Evolutionary conservation across 2,113 vertebrate genomes (phyloP).

Genomic region (Gadus macrocephalus): DNA sequence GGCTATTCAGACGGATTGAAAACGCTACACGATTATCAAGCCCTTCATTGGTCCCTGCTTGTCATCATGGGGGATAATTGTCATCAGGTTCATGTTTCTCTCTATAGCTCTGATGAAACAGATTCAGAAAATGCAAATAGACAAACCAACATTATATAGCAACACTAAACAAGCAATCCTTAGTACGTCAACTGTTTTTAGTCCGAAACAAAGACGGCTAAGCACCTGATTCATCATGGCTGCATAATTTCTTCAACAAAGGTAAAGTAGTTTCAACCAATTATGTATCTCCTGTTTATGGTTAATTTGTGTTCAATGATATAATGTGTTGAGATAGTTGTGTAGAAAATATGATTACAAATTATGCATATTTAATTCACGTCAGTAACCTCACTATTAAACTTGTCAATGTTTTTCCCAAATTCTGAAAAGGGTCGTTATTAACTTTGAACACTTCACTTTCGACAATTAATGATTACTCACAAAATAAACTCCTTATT

Average conservation of each 20-base stretch:
- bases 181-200: not conserved
- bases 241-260: no score
- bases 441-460: not conserved
- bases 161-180: conserved; percentile 16
- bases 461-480: conserved; percentile 1
- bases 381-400: no score
- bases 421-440: not conserved
- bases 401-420: not conserved
- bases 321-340: no score
- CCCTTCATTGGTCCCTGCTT: conserved; percentile 51
- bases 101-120: conserved; percentile 34
- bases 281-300: no score
- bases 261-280: no score
- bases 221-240: no score
- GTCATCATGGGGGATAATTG: conserved; percentile 53
- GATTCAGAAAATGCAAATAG: conserved; percentile 36
- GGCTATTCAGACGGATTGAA: conserved; percentile 44
- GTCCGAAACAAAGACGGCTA: no score
- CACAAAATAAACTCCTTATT: not conserved
- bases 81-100: conserved; percentile 47
- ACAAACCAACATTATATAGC: conserved; percentile 6
- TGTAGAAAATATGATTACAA: no score
- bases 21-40: conserved; percentile 47
- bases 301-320: no score
- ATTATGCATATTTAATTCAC: no score